These are phyloP conservation scores for Ligdia adustata DNA, from an alignment of 2,888 invertebrate genomes.

Conservation along the genomic window DNA sequence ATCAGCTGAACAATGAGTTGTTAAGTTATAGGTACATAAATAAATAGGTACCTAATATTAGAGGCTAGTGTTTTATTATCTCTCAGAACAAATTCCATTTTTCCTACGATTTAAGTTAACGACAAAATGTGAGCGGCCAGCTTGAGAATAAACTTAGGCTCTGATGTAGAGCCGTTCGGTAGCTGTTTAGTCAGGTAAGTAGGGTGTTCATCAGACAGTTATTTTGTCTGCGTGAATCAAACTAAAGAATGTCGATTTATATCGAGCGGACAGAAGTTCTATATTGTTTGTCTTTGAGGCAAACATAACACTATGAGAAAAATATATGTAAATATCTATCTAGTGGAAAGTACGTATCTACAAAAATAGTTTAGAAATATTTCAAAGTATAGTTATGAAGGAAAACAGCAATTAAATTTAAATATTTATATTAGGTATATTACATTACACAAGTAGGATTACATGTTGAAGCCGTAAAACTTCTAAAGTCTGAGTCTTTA, in stretches of 20 bases:
- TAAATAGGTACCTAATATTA: not conserved
- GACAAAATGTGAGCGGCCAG: conserved; percentile 39
- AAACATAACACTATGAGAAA: conserved; percentile 77
- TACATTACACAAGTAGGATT: conserved; percentile 37
- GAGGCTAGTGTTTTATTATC: conserved; percentile 3
- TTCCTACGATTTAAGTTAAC: conserved; percentile 23
- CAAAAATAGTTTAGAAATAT: conserved; percentile 82
- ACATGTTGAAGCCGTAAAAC: conserved; percentile 48
- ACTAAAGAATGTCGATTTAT: conserved; percentile 38
- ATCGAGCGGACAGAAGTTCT: conserved; percentile 62
- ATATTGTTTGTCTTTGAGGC: conserved; percentile 59
- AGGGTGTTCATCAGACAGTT: not conserved
- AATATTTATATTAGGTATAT: conserved; percentile 30
- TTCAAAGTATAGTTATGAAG: conserved; percentile 55
- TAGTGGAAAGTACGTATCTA: conserved; percentile 80
- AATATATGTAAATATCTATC: conserved; percentile 77
- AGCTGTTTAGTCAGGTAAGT: not conserved
- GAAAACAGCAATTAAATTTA: conserved; percentile 57
- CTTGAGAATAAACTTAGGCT: conserved; percentile 2
- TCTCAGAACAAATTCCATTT: conserved; percentile 45
- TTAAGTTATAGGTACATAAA: not conserved
- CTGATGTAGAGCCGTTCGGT: conserved; percentile 2
- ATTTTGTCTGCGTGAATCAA: not conserved
- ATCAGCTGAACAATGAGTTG: not conserved
- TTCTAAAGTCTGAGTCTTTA: conserved; percentile 57